Percentiles rank a stretch among this genome's conserved stretches.
Conservation (phyloP, 2,113 vertebrate species). For the Andinoacara biseriatus region DNA sequence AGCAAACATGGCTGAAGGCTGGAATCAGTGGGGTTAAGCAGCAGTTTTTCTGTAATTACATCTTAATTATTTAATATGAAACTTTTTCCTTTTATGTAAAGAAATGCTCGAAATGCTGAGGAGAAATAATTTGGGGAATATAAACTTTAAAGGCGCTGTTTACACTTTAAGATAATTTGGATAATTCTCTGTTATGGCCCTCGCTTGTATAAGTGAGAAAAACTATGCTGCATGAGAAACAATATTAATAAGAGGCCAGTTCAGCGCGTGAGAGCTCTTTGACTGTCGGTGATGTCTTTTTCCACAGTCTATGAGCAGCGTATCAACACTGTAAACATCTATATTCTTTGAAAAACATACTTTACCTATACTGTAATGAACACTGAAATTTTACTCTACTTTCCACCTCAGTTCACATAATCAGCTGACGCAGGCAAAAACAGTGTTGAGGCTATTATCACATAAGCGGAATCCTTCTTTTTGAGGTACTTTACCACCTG, state of each 20-base stretch:
- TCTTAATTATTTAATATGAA: slow-evolving; percentile 8
- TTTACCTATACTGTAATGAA: background rate
- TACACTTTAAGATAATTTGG: background rate
- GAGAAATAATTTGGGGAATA: slow-evolving; percentile 3
- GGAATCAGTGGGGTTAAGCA: background rate
- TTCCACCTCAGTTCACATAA: background rate
- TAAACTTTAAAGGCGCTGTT: background rate
- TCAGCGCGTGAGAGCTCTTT: slow-evolving; percentile 12
- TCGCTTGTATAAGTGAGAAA: background rate
- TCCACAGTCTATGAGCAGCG: background rate
- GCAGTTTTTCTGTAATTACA: slow-evolving; percentile 9
- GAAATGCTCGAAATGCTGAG: background rate
- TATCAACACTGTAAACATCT: background rate
- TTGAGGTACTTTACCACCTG: slow-evolving; percentile 24
- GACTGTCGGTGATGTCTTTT: slow-evolving; percentile 3
- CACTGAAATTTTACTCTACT: slow-evolving; percentile 11
- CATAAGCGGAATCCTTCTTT: slow-evolving; percentile 36
- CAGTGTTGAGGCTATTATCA: slow-evolving; percentile 26
- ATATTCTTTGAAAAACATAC: background rate
- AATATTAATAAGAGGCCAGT: slow-evolving; percentile 21
- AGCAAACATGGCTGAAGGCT: slow-evolving; percentile 2
- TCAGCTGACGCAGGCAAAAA: slow-evolving; percentile 45
- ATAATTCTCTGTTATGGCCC: background rate
- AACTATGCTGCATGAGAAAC: slow-evolving; percentile 6
- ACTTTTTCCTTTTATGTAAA: background rate